phyloP scores from a whole-genome alignment of 2,113 vertebrate genomes.

The Fukomys damarensis region DNA sequence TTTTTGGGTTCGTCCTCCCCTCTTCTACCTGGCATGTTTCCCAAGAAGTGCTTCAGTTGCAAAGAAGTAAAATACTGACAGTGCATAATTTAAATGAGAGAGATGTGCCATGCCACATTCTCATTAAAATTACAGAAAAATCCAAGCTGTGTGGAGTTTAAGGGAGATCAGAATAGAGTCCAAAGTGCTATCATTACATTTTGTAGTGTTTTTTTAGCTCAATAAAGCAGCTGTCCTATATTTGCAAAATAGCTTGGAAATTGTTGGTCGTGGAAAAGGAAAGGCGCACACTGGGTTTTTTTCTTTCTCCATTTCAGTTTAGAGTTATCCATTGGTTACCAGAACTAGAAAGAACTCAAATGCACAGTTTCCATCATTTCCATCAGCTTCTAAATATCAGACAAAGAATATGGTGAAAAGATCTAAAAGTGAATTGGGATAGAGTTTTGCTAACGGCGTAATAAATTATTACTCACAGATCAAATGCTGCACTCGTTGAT shows the following conservation, averaged over 20 bases:
- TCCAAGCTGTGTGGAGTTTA: constrained; percentile 76
- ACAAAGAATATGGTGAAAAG: constrained; percentile 55
- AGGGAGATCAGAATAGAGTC: constrained; percentile 83
- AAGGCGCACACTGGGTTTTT: constrained; percentile 66
- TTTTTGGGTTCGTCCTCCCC: not conserved
- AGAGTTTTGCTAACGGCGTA: constrained; percentile 36
- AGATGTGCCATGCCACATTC: constrained; percentile 74
- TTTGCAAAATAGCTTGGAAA: constrained; percentile 84
- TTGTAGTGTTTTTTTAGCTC: constrained; percentile 80
- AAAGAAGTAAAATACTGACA: constrained; percentile 80
- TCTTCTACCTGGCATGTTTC: constrained; percentile 77
- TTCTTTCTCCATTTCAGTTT: constrained; percentile 70
- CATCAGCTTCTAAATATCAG: constrained; percentile 63
- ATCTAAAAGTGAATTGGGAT: constrained; percentile 4
- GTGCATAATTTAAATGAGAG: constrained; percentile 82
- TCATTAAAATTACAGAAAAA: constrained; percentile 82
- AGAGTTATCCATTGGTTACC: constrained; percentile 66
- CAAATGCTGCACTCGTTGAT: not conserved
- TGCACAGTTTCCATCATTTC: constrained; percentile 25
- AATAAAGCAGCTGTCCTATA: constrained; percentile 87
- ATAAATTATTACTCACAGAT: constrained; percentile 28
- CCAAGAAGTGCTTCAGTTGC: constrained; percentile 80
- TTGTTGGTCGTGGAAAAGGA: constrained; percentile 78
- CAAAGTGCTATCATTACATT: constrained; percentile 81
- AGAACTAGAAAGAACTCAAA: constrained; percentile 41